Conservation (phyloP, 1,140 invertebrate species). For the Trichonephila inaurata region DNA sequence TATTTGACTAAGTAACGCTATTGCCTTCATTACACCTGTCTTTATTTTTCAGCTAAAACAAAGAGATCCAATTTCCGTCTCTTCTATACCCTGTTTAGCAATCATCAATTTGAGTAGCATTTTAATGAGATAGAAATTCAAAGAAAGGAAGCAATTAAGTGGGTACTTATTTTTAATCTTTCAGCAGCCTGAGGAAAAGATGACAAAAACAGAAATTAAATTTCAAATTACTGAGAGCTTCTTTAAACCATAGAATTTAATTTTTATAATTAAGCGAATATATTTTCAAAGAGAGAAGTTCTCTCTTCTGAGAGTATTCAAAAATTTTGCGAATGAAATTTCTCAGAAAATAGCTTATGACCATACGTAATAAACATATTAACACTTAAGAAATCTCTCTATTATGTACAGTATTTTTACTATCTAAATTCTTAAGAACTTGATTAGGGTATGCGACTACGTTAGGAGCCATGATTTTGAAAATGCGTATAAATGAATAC, state of each 20-base stretch:
- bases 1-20: not conserved
- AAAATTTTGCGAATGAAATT: too few species aligned
- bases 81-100: constrained; percentile 16
- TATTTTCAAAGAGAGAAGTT: too few species aligned
- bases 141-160: constrained; percentile 22
- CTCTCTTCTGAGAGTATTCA: too few species aligned
- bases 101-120: not conserved
- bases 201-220: not conserved
- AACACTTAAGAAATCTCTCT: too few species aligned
- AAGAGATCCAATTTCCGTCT: constrained; percentile 12
- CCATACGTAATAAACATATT: too few species aligned
- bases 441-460: too few species aligned
- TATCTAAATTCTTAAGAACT: too few species aligned
- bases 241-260: not conserved
- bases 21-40: constrained; percentile 5
- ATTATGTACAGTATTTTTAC: too few species aligned
- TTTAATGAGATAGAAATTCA: constrained; percentile 16
- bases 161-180: constrained; percentile 12
- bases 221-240: not conserved
- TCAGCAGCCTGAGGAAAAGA: not conserved
- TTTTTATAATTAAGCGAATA: not conserved
- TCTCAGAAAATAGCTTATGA: too few species aligned
- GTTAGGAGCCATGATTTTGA: too few species aligned
- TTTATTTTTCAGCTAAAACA: constrained; percentile 11
- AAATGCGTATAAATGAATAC: too few species aligned